Conservation (phyloP, 2,113 vertebrate genomes). For the Acanthisitta chloris region DNA sequence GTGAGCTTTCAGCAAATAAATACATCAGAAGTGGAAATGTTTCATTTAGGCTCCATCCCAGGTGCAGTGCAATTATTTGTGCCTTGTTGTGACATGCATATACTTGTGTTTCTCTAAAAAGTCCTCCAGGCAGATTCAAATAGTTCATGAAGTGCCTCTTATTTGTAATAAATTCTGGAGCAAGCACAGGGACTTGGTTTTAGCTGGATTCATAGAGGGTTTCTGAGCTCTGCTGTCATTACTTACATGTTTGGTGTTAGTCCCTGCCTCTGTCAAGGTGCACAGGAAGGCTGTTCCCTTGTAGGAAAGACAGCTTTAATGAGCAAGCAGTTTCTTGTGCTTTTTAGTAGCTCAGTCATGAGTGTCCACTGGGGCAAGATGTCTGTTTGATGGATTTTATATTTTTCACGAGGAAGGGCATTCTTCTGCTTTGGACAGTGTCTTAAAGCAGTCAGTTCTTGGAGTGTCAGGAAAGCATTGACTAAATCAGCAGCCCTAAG, state of each 20-base stretch:
- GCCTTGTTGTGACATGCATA: neutral
- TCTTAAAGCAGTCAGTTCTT: neutral
- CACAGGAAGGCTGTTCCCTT: neutral
- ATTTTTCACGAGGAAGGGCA: neutral
- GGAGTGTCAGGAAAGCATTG: neutral
- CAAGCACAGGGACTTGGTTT: neutral
- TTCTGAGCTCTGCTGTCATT: neutral
- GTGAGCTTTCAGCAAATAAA: neutral
- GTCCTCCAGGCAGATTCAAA: neutral
- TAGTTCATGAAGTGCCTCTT: neutral
- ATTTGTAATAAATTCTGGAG: neutral
- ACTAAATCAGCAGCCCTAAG: neutral
- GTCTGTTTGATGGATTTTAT: neutral
- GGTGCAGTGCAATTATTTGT: neutral
- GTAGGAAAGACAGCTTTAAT: neutral
- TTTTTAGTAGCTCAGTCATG: neutral
- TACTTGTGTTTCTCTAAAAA: neutral
- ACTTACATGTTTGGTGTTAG: neutral
- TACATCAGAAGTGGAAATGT: neutral
- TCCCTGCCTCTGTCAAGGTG: neutral
- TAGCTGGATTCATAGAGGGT: neutral
- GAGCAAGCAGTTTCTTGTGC: neutral
- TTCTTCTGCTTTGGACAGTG: neutral
- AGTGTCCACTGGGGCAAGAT: neutral
- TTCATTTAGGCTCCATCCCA: neutral